Evolutionary conservation across 2,888 invertebrate genomes (phyloP).

Genomic region (Pollenia labialis): DNA sequence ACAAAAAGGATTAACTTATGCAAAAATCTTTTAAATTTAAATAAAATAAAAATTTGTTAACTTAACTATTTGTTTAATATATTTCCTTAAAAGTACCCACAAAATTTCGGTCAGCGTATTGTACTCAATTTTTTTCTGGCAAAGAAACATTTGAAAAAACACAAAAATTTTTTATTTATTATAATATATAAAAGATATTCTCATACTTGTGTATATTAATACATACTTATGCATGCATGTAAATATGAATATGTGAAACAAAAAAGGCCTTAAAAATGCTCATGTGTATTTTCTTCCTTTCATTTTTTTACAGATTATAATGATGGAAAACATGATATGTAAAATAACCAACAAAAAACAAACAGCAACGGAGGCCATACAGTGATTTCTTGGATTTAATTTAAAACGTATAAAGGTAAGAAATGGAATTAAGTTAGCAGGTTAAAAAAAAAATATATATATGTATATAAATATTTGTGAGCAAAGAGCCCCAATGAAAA

Average conservation of each 20-base stretch:
- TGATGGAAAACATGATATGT: conserved; percentile 50
- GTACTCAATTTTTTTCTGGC: neutral
- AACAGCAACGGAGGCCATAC: conserved; percentile 20
- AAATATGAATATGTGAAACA: neutral
- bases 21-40: too few species aligned
- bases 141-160: neutral
- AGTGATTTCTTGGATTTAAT: conserved; percentile 40
- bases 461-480: too few species aligned
- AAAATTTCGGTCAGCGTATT: too few species aligned
- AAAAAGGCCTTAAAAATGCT: neutral
- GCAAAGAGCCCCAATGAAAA: too few species aligned
- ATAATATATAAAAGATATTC: neutral
- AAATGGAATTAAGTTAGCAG: neutral
- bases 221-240: neutral
- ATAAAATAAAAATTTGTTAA: too few species aligned
- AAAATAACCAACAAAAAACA: conserved; percentile 29
- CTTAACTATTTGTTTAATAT: too few species aligned
- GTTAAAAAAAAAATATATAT: too few species aligned
- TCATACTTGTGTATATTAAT: neutral
- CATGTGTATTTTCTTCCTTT: neutral
- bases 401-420: conserved; percentile 56
- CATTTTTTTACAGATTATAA: conserved; percentile 27
- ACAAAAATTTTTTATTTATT: neutral
- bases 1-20: too few species aligned
- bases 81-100: too few species aligned